These are phyloP conservation scores for Takifugu rubripes DNA, from an alignment of 2,797 vertebrate species.

Conservation along the genomic window DNA sequence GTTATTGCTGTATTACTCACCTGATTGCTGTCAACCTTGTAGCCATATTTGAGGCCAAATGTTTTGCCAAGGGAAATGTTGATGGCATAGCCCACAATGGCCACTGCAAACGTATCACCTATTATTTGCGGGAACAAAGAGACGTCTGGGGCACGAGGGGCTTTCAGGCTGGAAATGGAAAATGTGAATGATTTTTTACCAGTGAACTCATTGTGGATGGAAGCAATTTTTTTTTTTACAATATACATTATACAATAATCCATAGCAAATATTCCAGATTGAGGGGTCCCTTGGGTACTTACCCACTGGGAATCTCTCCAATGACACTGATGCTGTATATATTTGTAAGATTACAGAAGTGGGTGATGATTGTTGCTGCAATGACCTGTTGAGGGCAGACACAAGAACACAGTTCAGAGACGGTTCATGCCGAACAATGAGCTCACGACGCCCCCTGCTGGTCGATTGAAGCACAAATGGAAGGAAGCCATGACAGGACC, in stretches of 20 bases:
- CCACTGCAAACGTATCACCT: conserved; percentile 87
- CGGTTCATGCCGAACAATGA: neutral
- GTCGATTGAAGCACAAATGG: neutral
- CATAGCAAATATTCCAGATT: no score
- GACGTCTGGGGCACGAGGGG: conserved; percentile 72
- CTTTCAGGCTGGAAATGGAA: conserved; percentile 71
- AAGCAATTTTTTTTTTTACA: no score
- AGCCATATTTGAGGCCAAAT: conserved; percentile 88
- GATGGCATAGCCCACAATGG: conserved; percentile 89
- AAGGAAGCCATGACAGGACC: neutral
- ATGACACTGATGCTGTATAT: conserved; percentile 80
- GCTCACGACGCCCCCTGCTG: conserved; percentile 43
- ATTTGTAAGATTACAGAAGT: conserved; percentile 63
- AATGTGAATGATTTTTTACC: neutral
- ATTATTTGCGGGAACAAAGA: conserved; percentile 72
- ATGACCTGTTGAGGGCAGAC: conserved; percentile 59
- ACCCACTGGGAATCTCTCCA: conserved; percentile 88
- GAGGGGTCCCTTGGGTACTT: conserved; percentile 44
- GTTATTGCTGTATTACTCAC: conserved; percentile 38
- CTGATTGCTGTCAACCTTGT: conserved; percentile 95
- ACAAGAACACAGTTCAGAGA: conserved; percentile 1
- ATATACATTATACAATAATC: no score
- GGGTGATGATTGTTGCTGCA: conserved; percentile 81
- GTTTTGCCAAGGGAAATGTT: conserved; percentile 92
- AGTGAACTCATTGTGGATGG: no score